phyloP scores from a whole-genome alignment of 2,797 vertebrate species.

The Heliangelus exortis region DNA sequence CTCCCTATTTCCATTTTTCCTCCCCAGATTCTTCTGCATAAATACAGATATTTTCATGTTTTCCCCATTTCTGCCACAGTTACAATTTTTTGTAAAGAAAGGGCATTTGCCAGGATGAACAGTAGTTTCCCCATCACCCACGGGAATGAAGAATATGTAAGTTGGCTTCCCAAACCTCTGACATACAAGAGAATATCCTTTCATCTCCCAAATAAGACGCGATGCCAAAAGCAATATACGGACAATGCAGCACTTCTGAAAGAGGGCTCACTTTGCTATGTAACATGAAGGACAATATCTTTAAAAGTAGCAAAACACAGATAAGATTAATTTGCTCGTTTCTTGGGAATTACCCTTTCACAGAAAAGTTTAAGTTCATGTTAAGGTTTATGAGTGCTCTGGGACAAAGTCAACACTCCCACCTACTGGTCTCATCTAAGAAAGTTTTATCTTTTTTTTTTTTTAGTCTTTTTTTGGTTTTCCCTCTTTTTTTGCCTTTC shows the following conservation, averaged over 20 bases:
- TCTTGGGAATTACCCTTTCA: slow-evolving; percentile 67
- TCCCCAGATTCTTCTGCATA: not conserved
- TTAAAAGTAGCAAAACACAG: slow-evolving; percentile 73
- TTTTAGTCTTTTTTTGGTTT: not conserved
- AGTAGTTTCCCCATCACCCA: slow-evolving; percentile 8
- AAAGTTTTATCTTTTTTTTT: not conserved
- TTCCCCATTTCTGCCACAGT: not conserved
- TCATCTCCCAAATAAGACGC: slow-evolving; percentile 3
- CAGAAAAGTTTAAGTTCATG: not conserved
- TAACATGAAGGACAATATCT: slow-evolving; percentile 52
- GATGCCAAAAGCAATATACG: slow-evolving; percentile 66
- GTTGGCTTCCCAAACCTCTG: not conserved
- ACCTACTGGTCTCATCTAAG: slow-evolving; percentile 68
- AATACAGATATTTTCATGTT: not conserved
- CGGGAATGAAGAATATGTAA: not conserved
- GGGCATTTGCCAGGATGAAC: slow-evolving; percentile 10
- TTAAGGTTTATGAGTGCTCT: not conserved
- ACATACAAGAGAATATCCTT: slow-evolving; percentile 23
- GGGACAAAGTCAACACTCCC: slow-evolving; percentile 70
- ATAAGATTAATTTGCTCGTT: slow-evolving; percentile 72
- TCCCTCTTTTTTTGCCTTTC: rapidly evolving
- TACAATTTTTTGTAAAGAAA: slow-evolving; percentile 21
- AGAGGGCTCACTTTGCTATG: slow-evolving; percentile 51
- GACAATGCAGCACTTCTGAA: slow-evolving; percentile 53
- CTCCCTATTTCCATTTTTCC: not conserved